Evolutionary conservation across 2,797 vertebrate genomes (phyloP).

Genomic region (Malacoraja senta): DNA sequence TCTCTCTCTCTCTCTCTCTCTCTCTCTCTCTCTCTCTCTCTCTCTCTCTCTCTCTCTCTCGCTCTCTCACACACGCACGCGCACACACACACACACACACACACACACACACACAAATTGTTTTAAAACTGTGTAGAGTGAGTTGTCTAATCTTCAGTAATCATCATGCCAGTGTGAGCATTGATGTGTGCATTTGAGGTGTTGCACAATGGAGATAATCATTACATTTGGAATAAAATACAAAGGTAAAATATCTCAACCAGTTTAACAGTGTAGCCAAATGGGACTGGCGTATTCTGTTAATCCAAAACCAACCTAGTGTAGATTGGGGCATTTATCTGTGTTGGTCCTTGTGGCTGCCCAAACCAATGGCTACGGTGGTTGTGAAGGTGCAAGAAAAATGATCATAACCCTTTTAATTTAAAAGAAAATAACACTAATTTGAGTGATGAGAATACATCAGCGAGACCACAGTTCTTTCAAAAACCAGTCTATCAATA

Average conservation of each 20-base stretch:
- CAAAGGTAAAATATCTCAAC: neutral
- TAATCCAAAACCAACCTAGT: neutral
- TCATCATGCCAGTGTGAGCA: too few relatives aligned
- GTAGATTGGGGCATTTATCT: neutral
- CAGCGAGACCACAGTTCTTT: neutral
- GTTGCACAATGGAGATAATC: too few relatives aligned
- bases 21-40: too few relatives aligned
- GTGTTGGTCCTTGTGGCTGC: neutral
- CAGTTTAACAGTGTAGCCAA: neutral
- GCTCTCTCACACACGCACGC: too few relatives aligned
- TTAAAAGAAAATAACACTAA: neutral
- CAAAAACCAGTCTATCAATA: neutral
- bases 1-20: too few relatives aligned
- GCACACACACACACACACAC: too few relatives aligned
- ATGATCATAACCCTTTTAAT: neutral
- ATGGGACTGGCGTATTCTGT: neutral
- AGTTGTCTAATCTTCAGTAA: too few relatives aligned
- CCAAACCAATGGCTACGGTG: neutral
- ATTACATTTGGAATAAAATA: neutral
- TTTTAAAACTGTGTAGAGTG: too few relatives aligned
- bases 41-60: too few relatives aligned
- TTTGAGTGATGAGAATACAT: neutral
- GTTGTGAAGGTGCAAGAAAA: neutral
- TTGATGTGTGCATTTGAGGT: too few relatives aligned
- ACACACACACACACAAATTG: too few relatives aligned